Conservation (phyloP, 2,888 invertebrate genomes). For the Drosophila meridionalis region DNA sequence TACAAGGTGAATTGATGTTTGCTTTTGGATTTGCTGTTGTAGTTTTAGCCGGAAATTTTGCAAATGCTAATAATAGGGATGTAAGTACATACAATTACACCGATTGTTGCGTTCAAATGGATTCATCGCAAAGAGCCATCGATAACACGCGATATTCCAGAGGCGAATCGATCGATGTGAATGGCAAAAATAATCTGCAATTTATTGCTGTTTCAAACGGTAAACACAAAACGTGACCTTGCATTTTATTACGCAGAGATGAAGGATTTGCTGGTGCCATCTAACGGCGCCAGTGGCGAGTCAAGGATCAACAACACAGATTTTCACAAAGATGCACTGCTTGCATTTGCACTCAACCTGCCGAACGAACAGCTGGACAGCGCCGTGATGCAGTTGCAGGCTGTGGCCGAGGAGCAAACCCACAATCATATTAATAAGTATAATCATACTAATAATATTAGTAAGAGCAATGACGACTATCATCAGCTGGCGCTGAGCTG, state of each 20-base stretch:
- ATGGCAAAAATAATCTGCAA: slow-evolving; percentile 35
- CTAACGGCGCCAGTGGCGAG: slow-evolving; percentile 34
- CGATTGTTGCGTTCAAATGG: background rate
- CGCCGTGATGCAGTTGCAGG: slow-evolving; percentile 57
- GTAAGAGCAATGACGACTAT: slow-evolving; percentile 37
- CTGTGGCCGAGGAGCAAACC: slow-evolving; percentile 45
- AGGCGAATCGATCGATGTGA: slow-evolving; percentile 25
- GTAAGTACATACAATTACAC: slow-evolving; percentile 8
- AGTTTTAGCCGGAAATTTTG: slow-evolving; percentile 30
- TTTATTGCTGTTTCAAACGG: slow-evolving; percentile 22
- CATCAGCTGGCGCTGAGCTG: slow-evolving; percentile 35
- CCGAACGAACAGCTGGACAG: slow-evolving; percentile 56
- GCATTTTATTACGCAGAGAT: slow-evolving; percentile 14
- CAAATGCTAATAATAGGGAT: slow-evolving; percentile 37
- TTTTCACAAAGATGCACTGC: slow-evolving; percentile 52
- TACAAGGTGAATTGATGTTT: slow-evolving; percentile 1
- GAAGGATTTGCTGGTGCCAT: slow-evolving; percentile 49
- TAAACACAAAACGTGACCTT: slow-evolving; percentile 33
- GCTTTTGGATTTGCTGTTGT: slow-evolving; percentile 17
- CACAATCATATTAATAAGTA: slow-evolving; percentile 22
- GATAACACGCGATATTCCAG: background rate
- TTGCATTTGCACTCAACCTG: slow-evolving; percentile 43
- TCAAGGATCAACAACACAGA: slow-evolving; percentile 27
- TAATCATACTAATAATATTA: slow-evolving; percentile 8
- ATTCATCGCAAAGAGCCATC: slow-evolving; percentile 17